Base-by-base conservation (phyloP, 2,113 vertebrate species). In the Periophthalmodon schlosseri region DNA sequence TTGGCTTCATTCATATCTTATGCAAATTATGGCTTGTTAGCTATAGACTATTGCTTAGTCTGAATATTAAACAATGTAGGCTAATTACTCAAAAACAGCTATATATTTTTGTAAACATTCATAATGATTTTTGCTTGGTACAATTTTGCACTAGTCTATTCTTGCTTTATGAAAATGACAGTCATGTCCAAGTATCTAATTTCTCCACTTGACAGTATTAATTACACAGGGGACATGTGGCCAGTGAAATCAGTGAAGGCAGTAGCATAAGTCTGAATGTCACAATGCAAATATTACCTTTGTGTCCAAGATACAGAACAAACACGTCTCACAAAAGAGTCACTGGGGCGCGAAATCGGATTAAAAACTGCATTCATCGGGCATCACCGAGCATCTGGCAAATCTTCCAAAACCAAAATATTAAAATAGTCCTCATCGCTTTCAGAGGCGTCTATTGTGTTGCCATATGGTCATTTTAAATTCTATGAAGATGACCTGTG, bases 331-430 rank as follows among this genome's bases (percentile, higher is more conserved):
- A 88, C 83, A 92, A 91, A 86, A 77, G 85, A 84, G 21, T 76
- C 86, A 61, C 8, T 74, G 71, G 82, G 34, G 63, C 82, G 47
- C 74, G 84, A 87, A 90, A 90, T 76, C 70, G 23, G 87, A 91
- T 93, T 93, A 90, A 68, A 63, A 86, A 76, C 67, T 61, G 58
- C 70, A 82, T 90, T 91, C 83, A 89, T 0, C 0, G 12, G 82
- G 87, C 88, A 87, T 89, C 83, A 89, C 1, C 0, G 16, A 87
- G 88, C 88, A 89, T 89, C 83, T 91, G 87, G 85, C 77, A 70
- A 68, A 47, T 73, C 16, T 80, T 77, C 69, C 75, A 84, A 3
- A 8, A 65, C 64, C 46, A 4, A 23, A 64, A 81, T 76, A 74
- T 85, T 69, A 71, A 33, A 80, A 60, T 52, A 75, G 57, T 24